A percentile compares a stretch with the other conserved stretches of the same genome.
Conservation (phyloP, 2,113 vertebrate species). For the Haliaeetus leucogaster region DNA sequence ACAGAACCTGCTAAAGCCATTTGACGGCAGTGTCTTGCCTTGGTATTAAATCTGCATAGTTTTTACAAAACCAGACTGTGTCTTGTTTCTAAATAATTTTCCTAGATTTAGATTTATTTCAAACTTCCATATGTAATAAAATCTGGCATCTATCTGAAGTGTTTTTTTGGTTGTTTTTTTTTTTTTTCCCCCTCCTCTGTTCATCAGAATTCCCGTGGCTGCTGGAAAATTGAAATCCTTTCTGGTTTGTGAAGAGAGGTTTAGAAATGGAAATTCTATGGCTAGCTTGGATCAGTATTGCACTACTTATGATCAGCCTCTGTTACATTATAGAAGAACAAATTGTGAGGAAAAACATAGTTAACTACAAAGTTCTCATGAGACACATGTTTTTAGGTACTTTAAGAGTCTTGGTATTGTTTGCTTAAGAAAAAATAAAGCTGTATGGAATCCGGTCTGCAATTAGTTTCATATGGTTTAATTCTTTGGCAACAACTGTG, state of each 20-base stretch:
- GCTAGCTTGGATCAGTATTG: background rate
- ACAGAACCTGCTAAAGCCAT: slow-evolving; percentile 26
- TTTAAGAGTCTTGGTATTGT: background rate
- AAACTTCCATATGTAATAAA: background rate
- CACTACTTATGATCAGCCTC: background rate
- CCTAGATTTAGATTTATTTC: background rate
- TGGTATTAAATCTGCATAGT: background rate
- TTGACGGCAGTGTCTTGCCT: background rate
- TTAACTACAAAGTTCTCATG: background rate
- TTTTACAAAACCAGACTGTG: background rate
- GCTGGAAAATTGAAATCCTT: slow-evolving; percentile 14
- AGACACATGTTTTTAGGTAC: background rate
- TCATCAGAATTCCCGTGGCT: background rate
- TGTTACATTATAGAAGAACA: background rate
- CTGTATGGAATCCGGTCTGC: background rate
- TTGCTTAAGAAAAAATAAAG: background rate
- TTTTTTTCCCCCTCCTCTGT: no score
- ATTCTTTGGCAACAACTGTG: background rate
- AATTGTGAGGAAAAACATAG: background rate
- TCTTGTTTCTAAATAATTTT: background rate
- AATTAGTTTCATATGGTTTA: background rate
- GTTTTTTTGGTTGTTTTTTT: background rate
- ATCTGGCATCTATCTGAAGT: background rate
- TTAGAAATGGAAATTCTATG: background rate
- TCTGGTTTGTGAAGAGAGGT: background rate